Base-by-base conservation (phyloP, 2,113 vertebrate species). In the Heptranchias perlo region DNA sequence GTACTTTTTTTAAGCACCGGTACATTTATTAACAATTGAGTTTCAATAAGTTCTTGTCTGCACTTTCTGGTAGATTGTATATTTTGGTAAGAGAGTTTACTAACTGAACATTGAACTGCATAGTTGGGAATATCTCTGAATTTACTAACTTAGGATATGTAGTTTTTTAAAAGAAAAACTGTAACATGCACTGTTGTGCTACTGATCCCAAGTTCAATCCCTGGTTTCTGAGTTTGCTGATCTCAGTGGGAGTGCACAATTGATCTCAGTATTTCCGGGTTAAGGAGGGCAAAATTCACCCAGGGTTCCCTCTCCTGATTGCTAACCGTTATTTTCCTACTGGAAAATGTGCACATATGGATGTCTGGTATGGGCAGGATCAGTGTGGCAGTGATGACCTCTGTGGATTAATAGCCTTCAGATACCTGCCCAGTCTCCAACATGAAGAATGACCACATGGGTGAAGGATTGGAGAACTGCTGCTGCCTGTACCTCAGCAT, bases 221-320 rank as follows among this genome's bases (percentile, higher is more conserved):
- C 16, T 35, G 54, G 86, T 31, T 58, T 91, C 87, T 91, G 52
- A 91, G 87, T 58, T 91, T 91, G 52, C 54, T 93, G 89, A 93
- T 39, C 21, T 92, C 4, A 54, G 52, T 62, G 35, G 35, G 35
- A 35, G 18, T 62, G 54, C 7, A 93, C 39, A 39, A 93, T 39
- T 93, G 35, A 89, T 89, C 31, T 58, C 25, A 14, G 52, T 89
- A 39, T n/a, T 44, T 62, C 58, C n/a, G n/a, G 89, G 35, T 62
- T 61, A 93, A 58, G 87, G 52, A 39, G 35, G 84, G 54, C 35
- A n/a, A 62, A 62, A 93, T 93, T 93, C 16, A 39, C 35, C 35
- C 89, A 93, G 54, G 35, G 89, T 18, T 93, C 58, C 89, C 1
- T 35, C 58, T 93, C 54, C 89, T 39, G 58, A 39, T 64, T 62